A percentile compares a stretch with the other conserved stretches of the same genome.
These are phyloP conservation scores for Tryphoninae sp. DNA, from an alignment of 2,888 invertebrate genomes.

Conservation along the genomic window DNA sequence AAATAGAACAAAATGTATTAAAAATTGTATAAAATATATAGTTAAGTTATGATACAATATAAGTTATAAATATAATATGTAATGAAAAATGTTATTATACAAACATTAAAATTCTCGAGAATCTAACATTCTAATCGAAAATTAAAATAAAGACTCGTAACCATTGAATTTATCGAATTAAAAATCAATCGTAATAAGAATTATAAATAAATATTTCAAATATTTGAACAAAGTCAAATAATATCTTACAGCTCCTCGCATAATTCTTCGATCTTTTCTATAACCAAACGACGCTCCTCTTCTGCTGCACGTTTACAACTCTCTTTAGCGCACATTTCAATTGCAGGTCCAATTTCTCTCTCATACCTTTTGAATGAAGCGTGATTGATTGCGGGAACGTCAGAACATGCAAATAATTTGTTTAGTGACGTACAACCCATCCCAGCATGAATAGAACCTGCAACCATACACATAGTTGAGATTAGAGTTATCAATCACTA, in stretches of 20 bases:
- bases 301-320: neutral
- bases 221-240: no score
- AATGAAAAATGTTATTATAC: no score
- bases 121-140: no score
- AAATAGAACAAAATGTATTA: no score
- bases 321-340: neutral
- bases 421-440: constrained; percentile 46
- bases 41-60: no score
- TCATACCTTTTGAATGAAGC: constrained; percentile 53
- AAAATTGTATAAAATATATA: no score
- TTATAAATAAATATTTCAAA: neutral
- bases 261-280: no score
- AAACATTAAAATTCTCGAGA: no score
- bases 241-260: no score
- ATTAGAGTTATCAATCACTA: constrained; percentile 5
- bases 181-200: no score
- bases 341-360: neutral
- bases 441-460: constrained; percentile 54
- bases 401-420: constrained; percentile 54
- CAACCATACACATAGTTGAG: constrained; percentile 14
- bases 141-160: no score
- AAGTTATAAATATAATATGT: no score
- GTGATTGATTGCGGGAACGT: constrained; percentile 49
- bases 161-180: neutral
- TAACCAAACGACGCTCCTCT: neutral